Evolutionary conservation across 1,140 invertebrate species (phyloP).

Genomic region (Ephestia elutella): DNA sequence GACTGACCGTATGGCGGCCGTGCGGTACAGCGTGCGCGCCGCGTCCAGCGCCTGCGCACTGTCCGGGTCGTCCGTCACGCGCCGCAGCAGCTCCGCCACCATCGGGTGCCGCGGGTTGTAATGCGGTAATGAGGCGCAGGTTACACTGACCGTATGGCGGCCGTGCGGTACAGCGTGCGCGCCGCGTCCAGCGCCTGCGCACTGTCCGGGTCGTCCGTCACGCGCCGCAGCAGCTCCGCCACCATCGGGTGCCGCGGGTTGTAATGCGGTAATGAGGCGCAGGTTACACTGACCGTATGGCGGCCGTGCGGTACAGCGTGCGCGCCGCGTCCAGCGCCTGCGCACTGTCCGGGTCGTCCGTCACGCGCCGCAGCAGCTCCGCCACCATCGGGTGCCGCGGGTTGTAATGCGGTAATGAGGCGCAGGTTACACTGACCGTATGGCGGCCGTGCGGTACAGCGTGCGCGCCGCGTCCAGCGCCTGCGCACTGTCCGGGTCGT

Average conservation of each 20-base stretch:
- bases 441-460: conserved; percentile 95
- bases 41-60: conserved; percentile 90
- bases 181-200: conserved; percentile 90
- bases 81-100: conserved; percentile 90
- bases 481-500: conserved; percentile 84
- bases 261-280: too few species aligned
- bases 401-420: too few species aligned
- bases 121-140: too few species aligned
- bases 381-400: conserved; percentile 96
- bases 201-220: conserved; percentile 88
- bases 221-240: conserved; percentile 89
- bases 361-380: conserved; percentile 90
- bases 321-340: conserved; percentile 90
- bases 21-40: conserved; percentile 94
- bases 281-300: too few species aligned
- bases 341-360: conserved; percentile 85
- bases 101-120: conserved; percentile 98
- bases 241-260: conserved; percentile 98
- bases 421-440: too few species aligned
- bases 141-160: conserved; percentile 87
- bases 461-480: conserved; percentile 92
- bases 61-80: conserved; percentile 86
- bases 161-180: conserved; percentile 93
- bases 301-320: conserved; percentile 96
- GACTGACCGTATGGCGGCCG: conserved; percentile 88